Percentiles rank a stretch among this genome's conserved stretches.
Conservation (phyloP, 1,140 invertebrate species). For the Pseudomyrmex concolor region DNA sequence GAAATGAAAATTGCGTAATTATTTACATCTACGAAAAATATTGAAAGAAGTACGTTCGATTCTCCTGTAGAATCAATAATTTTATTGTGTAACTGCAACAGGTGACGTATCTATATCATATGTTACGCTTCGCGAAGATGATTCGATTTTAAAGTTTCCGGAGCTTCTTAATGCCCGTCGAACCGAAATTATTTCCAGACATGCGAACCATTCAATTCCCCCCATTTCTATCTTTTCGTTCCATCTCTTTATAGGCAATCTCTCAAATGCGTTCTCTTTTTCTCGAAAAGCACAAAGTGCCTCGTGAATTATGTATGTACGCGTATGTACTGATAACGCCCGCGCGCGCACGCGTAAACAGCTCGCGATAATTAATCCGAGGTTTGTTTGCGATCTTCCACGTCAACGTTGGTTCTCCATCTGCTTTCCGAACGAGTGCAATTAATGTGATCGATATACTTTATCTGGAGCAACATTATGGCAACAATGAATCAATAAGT, state of each 20-base stretch:
- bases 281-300: not conserved
- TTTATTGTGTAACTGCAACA: slow-evolving; percentile 58
- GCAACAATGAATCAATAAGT: not conserved
- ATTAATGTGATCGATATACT: not conserved
- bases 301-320: no score
- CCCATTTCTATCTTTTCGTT: slow-evolving; percentile 3
- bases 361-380: no score
- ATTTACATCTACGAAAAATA: no score
- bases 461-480: not conserved
- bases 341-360: no score
- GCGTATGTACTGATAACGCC: no score
- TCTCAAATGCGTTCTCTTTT: not conserved
- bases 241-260: not conserved
- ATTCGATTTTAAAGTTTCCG: slow-evolving; percentile 25
- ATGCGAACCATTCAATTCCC: not conserved
- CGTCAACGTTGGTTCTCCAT: not conserved
- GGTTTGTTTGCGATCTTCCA: no score
- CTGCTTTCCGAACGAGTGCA: not conserved
- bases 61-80: slow-evolving; percentile 29
- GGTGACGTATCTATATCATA: slow-evolving; percentile 33
- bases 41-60: slow-evolving; percentile 2
- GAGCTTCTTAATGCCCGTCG: slow-evolving; percentile 3
- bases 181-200: not conserved
- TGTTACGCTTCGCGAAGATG: not conserved
- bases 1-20: no score